Conservation (phyloP, 2,113 vertebrate species). For the Pterocles gutturalis region DNA sequence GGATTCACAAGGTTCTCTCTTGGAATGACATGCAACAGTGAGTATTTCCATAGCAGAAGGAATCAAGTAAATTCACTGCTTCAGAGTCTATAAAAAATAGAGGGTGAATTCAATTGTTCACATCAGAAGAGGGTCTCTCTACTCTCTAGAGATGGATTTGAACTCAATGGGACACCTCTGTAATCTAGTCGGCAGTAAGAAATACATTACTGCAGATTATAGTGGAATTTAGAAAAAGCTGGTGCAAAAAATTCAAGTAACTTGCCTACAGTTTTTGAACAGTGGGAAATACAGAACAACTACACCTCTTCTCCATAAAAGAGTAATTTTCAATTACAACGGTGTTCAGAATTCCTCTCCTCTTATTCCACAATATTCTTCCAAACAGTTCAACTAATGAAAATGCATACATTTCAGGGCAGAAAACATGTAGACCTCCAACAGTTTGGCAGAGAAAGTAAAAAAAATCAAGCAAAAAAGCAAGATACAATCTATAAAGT, state of each 20-base stretch:
- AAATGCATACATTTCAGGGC: neutral
- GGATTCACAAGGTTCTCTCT: neutral
- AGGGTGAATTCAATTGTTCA: rapidly evolving
- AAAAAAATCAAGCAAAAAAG: neutral
- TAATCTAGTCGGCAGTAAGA: neutral
- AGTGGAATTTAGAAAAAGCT: neutral
- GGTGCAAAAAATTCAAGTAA: neutral
- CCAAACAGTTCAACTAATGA: neutral
- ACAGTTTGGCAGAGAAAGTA: neutral
- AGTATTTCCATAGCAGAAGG: neutral
- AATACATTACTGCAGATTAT: neutral
- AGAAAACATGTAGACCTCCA: neutral
- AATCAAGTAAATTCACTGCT: neutral
- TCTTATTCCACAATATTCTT: neutral
- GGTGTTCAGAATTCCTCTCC: neutral
- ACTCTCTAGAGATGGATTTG: neutral
- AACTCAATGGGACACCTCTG: neutral
- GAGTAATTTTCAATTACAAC: neutral
- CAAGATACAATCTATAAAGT: neutral
- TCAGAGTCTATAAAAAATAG: neutral
- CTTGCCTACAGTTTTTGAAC: neutral
- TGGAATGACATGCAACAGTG: neutral
- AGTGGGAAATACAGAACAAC: neutral
- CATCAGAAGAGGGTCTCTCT: neutral
- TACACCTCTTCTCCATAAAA: rapidly evolving